Conservation (phyloP, 2,797 vertebrate genomes). For the Manis javanica region DNA sequence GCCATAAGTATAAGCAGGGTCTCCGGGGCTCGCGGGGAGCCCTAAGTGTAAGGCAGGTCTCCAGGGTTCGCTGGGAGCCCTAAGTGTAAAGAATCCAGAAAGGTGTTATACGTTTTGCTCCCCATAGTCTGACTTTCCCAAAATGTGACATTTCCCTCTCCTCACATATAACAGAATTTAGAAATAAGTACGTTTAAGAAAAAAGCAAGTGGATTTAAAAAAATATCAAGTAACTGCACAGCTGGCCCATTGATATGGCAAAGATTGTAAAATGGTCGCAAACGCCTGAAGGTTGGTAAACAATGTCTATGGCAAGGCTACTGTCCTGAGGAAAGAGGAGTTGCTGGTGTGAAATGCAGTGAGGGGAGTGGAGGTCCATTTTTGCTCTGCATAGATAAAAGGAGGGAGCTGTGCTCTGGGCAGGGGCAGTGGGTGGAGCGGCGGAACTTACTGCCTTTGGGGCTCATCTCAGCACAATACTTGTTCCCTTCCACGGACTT, state of each 20-base stretch:
- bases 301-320: background rate
- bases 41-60: background rate
- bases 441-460: background rate
- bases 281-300: background rate
- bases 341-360: too few species aligned
- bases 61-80: background rate
- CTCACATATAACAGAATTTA: background rate
- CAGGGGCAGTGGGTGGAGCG: fast-evolving
- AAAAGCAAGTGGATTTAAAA: background rate
- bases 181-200: background rate
- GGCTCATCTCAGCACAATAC: background rate
- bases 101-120: background rate
- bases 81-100: background rate
- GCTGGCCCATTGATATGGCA: background rate
- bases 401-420: background rate
- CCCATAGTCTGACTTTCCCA: background rate
- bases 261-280: background rate
- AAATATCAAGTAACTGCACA: background rate
- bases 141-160: background rate
- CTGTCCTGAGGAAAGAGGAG: background rate
- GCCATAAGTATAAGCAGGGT: background rate
- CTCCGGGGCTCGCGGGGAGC: background rate
- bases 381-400: background rate
- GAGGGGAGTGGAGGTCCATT: fast-evolving
- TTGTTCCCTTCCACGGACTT: fast-evolving